These are phyloP conservation scores for Pangasianodon gigas DNA, from an alignment of 2,113 vertebrate species.

Conservation along the genomic window DNA sequence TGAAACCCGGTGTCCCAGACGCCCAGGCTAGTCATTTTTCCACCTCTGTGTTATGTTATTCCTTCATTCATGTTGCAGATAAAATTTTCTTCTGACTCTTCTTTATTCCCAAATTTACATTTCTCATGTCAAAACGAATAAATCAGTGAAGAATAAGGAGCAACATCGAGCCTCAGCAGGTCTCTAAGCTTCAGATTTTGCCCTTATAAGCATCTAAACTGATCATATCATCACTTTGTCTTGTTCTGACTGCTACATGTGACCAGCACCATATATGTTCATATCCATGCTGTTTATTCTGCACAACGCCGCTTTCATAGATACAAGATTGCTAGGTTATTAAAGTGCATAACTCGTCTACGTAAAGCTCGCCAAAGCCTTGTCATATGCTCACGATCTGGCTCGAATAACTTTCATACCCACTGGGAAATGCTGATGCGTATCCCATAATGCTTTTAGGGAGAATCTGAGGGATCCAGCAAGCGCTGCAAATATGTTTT, in stretches of 20 bases:
- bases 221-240: slow-evolving; percentile 21
- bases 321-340: slow-evolving; percentile 6
- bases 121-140: not conserved
- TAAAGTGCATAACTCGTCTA: slow-evolving; percentile 6
- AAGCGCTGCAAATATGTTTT: slow-evolving; percentile 35
- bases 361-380: not conserved
- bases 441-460: slow-evolving; percentile 27
- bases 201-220: slow-evolving; percentile 4
- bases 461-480: slow-evolving; percentile 16
- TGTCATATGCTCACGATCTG: not conserved
- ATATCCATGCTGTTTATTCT: slow-evolving; percentile 8
- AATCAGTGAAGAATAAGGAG: not conserved
- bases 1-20: not conserved
- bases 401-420: not conserved
- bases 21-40: not conserved
- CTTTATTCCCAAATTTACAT: not conserved
- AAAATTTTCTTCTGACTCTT: too few species aligned
- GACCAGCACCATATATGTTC: slow-evolving; percentile 21
- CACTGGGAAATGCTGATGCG: not conserved
- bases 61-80: not conserved
- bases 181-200: not conserved
- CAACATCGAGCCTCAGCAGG: not conserved
- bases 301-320: not conserved
- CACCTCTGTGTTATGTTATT: not conserved
- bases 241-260: not conserved